phyloP scores from a whole-genome alignment of 2,797 vertebrate species.

The Vespertilio murinus region DNA sequence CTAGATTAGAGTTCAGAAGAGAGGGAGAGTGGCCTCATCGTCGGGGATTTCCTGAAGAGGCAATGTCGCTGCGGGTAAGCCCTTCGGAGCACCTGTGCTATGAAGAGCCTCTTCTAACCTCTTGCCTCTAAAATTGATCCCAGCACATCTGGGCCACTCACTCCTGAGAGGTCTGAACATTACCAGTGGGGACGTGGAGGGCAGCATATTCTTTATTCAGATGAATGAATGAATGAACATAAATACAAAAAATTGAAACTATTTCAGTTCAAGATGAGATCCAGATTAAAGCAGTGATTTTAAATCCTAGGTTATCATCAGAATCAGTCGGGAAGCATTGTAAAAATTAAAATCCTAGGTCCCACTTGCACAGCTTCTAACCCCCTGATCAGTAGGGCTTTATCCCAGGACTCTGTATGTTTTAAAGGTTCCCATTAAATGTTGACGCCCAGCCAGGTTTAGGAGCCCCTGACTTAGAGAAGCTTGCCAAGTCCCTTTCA shows the following conservation, averaged over 20 bases:
- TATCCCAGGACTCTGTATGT: conserved; percentile 60
- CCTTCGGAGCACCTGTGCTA: not conserved
- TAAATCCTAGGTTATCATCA: not conserved
- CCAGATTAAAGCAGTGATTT: conserved; percentile 22
- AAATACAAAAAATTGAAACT: not conserved
- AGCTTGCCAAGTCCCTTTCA: conserved; percentile 70
- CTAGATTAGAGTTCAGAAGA: not conserved
- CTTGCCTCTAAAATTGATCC: not conserved
- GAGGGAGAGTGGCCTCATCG: not conserved
- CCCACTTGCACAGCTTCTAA: not conserved
- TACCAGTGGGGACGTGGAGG: not conserved
- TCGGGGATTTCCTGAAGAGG: not conserved
- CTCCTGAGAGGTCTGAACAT: not conserved
- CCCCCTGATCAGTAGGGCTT: not conserved
- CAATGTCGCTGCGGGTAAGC: not conserved
- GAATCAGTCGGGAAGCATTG: not conserved
- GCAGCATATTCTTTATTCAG: not conserved
- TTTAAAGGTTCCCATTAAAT: conserved; percentile 62
- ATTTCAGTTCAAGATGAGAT: not conserved
- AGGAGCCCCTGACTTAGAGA: conserved; percentile 47
- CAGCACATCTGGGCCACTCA: not conserved
- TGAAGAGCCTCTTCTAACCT: not conserved
- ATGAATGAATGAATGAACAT: not conserved
- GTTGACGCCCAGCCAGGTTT: conserved; percentile 63
- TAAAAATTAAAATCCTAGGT: not conserved